phyloP scores from a whole-genome alignment of 2,113 vertebrate species.

The Callithrix jacchus region DNA sequence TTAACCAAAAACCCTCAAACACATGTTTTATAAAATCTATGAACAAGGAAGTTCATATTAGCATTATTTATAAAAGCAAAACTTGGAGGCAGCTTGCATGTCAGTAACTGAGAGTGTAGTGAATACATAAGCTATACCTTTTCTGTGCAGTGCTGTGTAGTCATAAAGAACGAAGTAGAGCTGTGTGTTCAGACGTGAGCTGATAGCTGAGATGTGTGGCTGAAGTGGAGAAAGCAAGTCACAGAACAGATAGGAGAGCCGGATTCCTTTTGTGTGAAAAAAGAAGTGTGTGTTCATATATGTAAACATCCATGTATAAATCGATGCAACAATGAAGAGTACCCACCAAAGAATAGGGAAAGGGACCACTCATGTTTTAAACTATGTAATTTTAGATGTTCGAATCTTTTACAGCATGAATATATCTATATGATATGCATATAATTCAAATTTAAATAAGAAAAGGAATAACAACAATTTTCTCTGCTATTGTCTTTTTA shows the following conservation, averaged over 20 bases:
- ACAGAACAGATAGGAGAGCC: neutral
- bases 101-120: neutral
- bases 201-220: neutral
- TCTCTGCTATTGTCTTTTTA: neutral
- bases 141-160: neutral
- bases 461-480: constrained; percentile 8
- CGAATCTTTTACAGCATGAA: neutral
- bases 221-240: neutral
- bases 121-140: neutral
- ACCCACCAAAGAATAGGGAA: neutral
- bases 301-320: neutral
- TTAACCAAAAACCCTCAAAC: neutral
- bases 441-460: neutral
- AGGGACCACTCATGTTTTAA: neutral
- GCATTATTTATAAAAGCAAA: neutral
- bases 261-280: neutral
- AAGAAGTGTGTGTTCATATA: neutral
- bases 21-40: neutral
- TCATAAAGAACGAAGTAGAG: neutral
- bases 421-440: neutral
- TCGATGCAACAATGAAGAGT: neutral
- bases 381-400: neutral
- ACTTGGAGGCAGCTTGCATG: neutral
- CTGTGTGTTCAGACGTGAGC: neutral
- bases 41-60: neutral